Evolutionary conservation across 2,888 invertebrate species (phyloP).

Genomic region (Dorcus hopei): DNA sequence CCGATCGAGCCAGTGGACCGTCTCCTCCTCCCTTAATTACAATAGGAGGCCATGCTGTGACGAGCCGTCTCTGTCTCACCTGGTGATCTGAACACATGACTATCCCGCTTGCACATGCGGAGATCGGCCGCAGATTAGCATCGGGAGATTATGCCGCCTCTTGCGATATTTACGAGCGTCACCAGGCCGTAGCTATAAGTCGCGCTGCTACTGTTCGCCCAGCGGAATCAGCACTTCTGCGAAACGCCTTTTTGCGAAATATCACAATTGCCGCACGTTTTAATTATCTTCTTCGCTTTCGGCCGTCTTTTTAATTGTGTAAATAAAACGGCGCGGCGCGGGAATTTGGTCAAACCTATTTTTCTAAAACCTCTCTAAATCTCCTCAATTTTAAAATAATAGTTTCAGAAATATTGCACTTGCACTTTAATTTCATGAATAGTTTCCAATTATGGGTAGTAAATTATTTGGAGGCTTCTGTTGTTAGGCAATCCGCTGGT

Average conservation of each 20-base stretch:
- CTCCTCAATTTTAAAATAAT: no score
- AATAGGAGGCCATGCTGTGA: constrained; percentile 7
- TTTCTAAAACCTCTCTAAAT: no score
- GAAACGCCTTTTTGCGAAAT: constrained; percentile 23
- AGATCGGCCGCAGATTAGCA: constrained; percentile 28
- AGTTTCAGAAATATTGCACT: no score
- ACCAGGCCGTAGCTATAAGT: constrained; percentile 31
- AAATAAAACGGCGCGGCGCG: no score
- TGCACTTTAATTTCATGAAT: no score
- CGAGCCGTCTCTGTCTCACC: neutral
- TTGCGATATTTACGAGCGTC: constrained; percentile 34
- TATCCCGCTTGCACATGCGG: constrained; percentile 17
- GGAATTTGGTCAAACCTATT: no score
- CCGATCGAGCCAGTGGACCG: neutral
- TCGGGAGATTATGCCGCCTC: constrained; percentile 36
- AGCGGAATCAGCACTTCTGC: constrained; percentile 28
- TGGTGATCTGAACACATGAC: neutral
- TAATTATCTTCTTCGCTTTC: neutral
- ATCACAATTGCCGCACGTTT: neutral
- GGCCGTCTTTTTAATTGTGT: neutral
- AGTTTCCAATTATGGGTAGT: no score
- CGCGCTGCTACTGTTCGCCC: constrained; percentile 22
- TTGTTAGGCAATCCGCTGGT: no score
- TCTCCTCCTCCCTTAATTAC: constrained; percentile 9
- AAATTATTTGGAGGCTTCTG: no score